phyloP scores from a whole-genome alignment of 2,113 vertebrate species.

The Craseonycteris thonglongyai region DNA sequence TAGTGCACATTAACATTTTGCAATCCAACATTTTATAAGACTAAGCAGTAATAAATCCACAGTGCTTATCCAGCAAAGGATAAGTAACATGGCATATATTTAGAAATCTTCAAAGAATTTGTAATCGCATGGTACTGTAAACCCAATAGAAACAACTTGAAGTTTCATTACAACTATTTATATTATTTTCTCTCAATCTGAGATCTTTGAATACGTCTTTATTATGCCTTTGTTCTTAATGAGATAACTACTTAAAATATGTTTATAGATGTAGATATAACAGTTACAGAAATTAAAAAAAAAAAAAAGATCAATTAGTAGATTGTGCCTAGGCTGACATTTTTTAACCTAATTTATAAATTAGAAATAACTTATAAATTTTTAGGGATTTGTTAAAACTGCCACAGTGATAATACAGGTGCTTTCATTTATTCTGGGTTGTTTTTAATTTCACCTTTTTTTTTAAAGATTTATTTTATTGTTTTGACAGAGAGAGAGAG shows the following conservation, averaged over 20 bases:
- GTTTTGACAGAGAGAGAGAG: no score
- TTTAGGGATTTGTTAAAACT: not conserved
- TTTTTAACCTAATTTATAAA: not conserved
- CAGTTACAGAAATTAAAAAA: not conserved
- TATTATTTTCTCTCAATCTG: not conserved
- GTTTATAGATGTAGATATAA: not conserved
- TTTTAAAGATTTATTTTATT: no score
- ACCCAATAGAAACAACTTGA: conserved; percentile 54
- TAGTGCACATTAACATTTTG: conserved; percentile 44
- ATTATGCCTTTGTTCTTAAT: not conserved
- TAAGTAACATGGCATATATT: conserved; percentile 13
- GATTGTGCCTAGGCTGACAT: not conserved
- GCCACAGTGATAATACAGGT: not conserved
- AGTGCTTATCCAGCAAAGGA: conserved; percentile 45
- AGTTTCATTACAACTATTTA: conserved; percentile 38
- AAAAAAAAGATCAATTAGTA: not conserved
- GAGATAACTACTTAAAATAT: not conserved
- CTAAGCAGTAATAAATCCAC: conserved; percentile 62
- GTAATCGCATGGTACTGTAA: conserved; percentile 37
- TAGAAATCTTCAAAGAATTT: conserved; percentile 55
- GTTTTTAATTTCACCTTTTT: no score
- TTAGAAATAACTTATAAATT: not conserved
- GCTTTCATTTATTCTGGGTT: not conserved
- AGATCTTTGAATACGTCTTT: not conserved
- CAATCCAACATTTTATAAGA: conserved; percentile 48